Base-by-base conservation (phyloP, 2,888 invertebrate genomes). In the Drosophila parthenogenetica region DNA sequence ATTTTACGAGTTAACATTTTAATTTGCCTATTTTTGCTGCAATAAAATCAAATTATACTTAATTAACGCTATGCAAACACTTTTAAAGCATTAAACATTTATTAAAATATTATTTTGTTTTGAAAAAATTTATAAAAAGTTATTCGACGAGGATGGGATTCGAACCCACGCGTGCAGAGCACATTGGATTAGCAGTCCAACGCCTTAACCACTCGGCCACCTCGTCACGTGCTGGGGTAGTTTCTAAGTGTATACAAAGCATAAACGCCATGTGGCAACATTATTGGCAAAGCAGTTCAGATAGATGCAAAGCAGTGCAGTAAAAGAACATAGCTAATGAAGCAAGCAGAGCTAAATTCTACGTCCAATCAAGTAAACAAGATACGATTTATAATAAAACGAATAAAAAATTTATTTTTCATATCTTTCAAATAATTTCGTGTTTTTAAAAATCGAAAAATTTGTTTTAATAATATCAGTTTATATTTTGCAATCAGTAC, bases 101-200 rank as follows among this genome's bases (percentile, higher is more conserved):
- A 16, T 13, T 16, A 37, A 14, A 22, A 35, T 5, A 3, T 3
- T 19, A 11, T 45, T 8, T 8, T 35, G 22, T 35, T 5, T 17
- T 35, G 16, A 8, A 50, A 42, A 19, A 48, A 37, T 40, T 29
- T 55, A 7, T 22, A 39, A 80, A 79, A 89, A 78, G 73, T 0
- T 0, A 0, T 13, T 19, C 95, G 95, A 95, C 95, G 95, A 95
- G 95, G 95, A 95, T 95, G 95, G 95, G 95, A 95, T 95, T 95
- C 95, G 95, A 95, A 95, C 95, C 95, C 95, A 95, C 95, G 95
- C 95, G 95, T 95, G 95, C 95, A 95, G 95, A 95, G 95, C 95
- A 95, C 95, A 95, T 95, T 95, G 95, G 95, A 95, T 95, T 95
- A 95, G 95, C 95, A 95, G 95, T 95, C 95, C 95, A 95, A 95